These are phyloP conservation scores for Scomberomorus guttatus DNA, from an alignment of 2,797 vertebrate genomes.

Conservation along the genomic window DNA sequence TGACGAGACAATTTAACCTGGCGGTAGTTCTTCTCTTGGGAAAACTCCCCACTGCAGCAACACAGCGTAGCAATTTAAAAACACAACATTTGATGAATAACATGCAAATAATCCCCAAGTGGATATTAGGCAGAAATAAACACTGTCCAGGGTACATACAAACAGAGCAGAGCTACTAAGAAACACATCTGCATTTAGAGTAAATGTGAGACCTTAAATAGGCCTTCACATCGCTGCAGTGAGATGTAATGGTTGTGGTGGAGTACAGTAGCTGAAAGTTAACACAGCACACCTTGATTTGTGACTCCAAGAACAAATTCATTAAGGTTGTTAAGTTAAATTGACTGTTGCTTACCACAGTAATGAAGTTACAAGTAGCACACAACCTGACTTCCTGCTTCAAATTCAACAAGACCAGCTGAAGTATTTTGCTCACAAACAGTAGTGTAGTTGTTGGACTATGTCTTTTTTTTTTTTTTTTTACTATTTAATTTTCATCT, in stretches of 20 bases:
- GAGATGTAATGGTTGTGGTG: constrained; percentile 19
- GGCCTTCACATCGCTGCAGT: not conserved
- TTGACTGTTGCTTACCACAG: not conserved
- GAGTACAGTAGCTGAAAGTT: constrained; percentile 8
- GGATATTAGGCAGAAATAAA: constrained; percentile 12
- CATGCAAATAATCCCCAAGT: constrained; percentile 3
- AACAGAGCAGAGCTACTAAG: too few species aligned
- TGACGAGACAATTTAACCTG: not conserved
- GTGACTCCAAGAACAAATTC: not conserved
- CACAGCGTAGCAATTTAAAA: constrained; percentile 8
- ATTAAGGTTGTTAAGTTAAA: not conserved
- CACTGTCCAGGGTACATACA: not conserved
- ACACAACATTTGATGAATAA: constrained; percentile 7
- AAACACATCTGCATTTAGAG: constrained; percentile 26
- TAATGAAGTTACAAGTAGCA: not conserved
- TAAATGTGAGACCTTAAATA: constrained; percentile 8
- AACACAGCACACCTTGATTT: not conserved
- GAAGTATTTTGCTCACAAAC: not conserved
- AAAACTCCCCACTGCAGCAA: not conserved
- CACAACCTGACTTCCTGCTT: not conserved
- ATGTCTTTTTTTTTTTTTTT: too few species aligned
- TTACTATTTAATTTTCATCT: too few species aligned
- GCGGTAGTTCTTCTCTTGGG: not conserved
- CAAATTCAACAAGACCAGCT: not conserved
- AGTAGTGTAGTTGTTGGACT: not conserved